Percentiles rank a stretch among this genome's conserved stretches.
Conservation (phyloP, 2,797 vertebrate species). For the Austrolebias charrua region DNA sequence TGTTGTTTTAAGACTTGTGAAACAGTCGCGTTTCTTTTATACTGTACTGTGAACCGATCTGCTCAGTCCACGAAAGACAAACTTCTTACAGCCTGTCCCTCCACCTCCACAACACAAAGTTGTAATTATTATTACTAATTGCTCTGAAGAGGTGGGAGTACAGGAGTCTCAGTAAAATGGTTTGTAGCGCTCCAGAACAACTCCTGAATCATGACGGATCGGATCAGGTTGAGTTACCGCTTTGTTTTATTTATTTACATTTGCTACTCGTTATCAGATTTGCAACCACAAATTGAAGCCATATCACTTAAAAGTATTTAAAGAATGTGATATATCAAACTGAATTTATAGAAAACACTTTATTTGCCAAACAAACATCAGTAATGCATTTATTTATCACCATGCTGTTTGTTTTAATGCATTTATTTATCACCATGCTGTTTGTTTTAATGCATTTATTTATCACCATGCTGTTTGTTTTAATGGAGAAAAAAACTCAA, state of each 20-base stretch:
- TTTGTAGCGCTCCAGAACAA: slow-evolving; percentile 44
- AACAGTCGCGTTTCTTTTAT: slow-evolving; percentile 39
- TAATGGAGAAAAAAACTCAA: background rate
- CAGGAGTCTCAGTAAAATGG: slow-evolving; percentile 15
- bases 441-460: too few species aligned
- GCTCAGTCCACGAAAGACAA: slow-evolving; percentile 28
- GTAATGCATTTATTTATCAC: too few species aligned
- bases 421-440: too few species aligned
- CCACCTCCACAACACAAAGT: slow-evolving; percentile 20
- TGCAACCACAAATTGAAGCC: slow-evolving; percentile 40
- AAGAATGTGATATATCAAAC: too few species aligned
- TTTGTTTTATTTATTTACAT: too few species aligned
- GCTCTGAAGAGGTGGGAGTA: slow-evolving; percentile 22
- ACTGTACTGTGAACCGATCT: slow-evolving; percentile 51
- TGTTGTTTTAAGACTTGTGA: slow-evolving; percentile 37
- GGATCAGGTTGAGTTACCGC: too few species aligned
- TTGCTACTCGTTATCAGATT: background rate
- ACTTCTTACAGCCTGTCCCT: slow-evolving; percentile 17
- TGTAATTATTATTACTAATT: background rate
- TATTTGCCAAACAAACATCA: too few species aligned
- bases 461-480: too few species aligned
- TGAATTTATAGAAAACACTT: too few species aligned
- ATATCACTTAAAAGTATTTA: slow-evolving; percentile 35
- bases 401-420: too few species aligned
- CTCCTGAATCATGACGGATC: background rate